Base-by-base conservation (phyloP, 1,140 invertebrate genomes). In the Leptoteleia sp. region DNA sequence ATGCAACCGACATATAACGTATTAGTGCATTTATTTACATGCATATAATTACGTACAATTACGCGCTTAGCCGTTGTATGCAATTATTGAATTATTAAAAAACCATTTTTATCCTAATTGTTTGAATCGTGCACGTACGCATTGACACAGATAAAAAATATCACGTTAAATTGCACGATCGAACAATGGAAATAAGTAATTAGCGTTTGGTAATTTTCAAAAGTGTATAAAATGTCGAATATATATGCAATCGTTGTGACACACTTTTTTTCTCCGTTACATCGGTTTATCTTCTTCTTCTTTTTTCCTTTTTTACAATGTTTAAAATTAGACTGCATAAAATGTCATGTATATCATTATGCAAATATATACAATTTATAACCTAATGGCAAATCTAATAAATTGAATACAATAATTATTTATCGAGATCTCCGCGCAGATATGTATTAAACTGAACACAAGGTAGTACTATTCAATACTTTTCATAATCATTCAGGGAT, bases 111-210 rank as follows among this genome's bases (percentile, higher is more conserved):
- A 64, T 65, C 11, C 59, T 50, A 73, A 65, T 65, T 65, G 42
- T 73, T 65, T 73, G 42, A 65, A 65, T 59, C 48, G 43, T 57
- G 42, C n/a, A 45, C 59, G 42, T 73, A 73, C 37, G 61, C 71
- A 75, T 43, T 65, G 71, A 47, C 61, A 76, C 45, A 61, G 50
- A 75, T 52, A 76, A 76, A n/a, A 76, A 67, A 67, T 76, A 50
- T 33, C 42, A 47, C 35, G 52, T 67, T 17, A 67, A 61, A 67
- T 61, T 61, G 40, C 38, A 65, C 43, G 50, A 65, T 65, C 61
- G 45, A 75, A 75, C 61, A 65, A 75, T 75, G 38, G 37, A 59
- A 52, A 29, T 31, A 15, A 50, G 12, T 75, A 59, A 65, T 59
- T 65, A 75, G 17, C 33, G 43, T 65, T 75, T 31, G 35, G 38